Conservation (phyloP, 2,888 invertebrate species). For the Zaprionus lineosus region DNA sequence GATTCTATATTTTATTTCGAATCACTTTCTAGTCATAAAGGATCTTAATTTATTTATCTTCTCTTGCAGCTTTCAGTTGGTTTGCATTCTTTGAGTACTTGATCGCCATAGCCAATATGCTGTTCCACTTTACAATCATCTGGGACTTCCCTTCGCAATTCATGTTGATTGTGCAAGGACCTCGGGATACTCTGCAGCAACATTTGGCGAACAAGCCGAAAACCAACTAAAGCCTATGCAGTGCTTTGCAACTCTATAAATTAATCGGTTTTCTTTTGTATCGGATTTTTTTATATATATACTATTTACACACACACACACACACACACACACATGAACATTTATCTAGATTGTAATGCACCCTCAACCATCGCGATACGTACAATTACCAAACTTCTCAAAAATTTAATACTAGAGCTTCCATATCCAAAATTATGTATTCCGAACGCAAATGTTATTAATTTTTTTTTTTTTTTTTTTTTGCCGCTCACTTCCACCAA, state of each 20-base stretch:
- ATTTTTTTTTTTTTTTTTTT: not conserved
- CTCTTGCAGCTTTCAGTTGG: constrained; percentile 92
- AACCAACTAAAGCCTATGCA: constrained; percentile 38
- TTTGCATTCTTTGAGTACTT: constrained; percentile 97
- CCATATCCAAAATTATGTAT: constrained; percentile 36
- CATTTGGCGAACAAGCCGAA: constrained; percentile 57
- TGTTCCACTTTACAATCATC: constrained; percentile 94
- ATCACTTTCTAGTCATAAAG: not conserved
- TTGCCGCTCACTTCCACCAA: too few species aligned
- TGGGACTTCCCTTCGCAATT: constrained; percentile 93
- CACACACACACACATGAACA: not conserved
- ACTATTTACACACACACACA: constrained; percentile 4
- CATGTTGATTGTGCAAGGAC: constrained; percentile 87
- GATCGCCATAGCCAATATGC: constrained; percentile 95
- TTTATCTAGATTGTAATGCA: constrained; percentile 2
- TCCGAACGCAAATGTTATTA: constrained; percentile 9
- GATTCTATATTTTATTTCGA: too few species aligned
- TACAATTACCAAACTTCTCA: constrained; percentile 58
- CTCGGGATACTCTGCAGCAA: constrained; percentile 82
- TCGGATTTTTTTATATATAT: constrained; percentile 25
- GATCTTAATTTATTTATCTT: constrained; percentile 3
- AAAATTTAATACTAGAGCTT: constrained; percentile 62
- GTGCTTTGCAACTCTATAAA: not conserved
- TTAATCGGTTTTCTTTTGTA: constrained; percentile 11
- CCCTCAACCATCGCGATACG: constrained; percentile 38